These are phyloP conservation scores for Seira musarum DNA, from an alignment of 2,888 invertebrate species.

Conservation along the genomic window DNA sequence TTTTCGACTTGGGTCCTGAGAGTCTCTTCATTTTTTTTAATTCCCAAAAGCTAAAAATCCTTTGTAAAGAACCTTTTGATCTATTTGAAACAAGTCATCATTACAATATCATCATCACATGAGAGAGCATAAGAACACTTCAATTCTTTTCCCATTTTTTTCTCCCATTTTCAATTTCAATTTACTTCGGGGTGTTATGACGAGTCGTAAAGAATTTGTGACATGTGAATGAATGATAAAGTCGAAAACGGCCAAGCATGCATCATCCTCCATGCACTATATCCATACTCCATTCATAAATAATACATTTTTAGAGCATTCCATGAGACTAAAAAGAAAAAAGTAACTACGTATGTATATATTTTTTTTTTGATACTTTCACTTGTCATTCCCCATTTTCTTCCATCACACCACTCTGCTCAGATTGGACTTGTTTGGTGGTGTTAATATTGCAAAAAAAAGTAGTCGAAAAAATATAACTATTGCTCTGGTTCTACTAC, in stretches of 20 bases:
- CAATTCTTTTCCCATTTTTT: not conserved
- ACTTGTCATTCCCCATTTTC: not conserved
- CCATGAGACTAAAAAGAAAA: not conserved
- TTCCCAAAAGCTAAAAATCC: not conserved
- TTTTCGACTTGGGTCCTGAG: no score
- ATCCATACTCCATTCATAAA: not conserved
- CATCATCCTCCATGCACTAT: no score
- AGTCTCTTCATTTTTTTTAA: no score
- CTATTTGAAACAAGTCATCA: not conserved
- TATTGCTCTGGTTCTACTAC: not conserved
- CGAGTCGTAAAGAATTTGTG: not conserved
- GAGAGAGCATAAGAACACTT: not conserved
- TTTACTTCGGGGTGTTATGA: not conserved
- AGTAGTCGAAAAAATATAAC: not conserved
- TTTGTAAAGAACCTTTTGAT: not conserved
- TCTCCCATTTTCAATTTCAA: not conserved
- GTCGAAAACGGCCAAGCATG: no score
- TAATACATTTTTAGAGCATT: not conserved
- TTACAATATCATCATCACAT: not conserved
- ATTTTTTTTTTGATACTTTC: not conserved
- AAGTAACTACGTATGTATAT: no score
- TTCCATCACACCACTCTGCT: not conserved
- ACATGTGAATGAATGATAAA: not conserved
- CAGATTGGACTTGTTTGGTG: not conserved
- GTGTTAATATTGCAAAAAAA: not conserved